Evolutionary conservation across 2,888 invertebrate species (phyloP).

Genomic region (Cheilosia vernalis): DNA sequence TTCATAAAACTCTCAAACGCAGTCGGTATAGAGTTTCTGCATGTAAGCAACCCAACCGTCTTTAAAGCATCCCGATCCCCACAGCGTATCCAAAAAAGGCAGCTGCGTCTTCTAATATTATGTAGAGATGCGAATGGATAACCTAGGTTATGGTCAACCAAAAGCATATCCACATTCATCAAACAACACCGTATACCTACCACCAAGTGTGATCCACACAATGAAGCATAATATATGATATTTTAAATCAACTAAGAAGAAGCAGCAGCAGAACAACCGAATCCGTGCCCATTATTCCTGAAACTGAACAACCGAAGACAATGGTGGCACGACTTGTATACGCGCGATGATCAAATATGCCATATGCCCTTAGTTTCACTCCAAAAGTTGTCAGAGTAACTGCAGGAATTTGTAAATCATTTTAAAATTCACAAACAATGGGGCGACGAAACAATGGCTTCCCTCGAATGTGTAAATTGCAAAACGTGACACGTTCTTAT

Average conservation of each 20-base stretch:
- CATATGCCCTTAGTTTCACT: slow-evolving; percentile 57
- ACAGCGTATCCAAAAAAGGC: too few relatives aligned
- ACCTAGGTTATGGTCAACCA: too few relatives aligned
- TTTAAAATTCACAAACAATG: slow-evolving; percentile 72
- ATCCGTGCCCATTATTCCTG: background rate
- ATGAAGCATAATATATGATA: background rate
- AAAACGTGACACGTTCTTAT: slow-evolving; percentile 83
- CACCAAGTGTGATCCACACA: too few relatives aligned
- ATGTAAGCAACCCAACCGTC: too few relatives aligned
- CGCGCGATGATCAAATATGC: slow-evolving; percentile 61
- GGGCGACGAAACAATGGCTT: slow-evolving; percentile 68
- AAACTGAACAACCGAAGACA: slow-evolving; percentile 35
- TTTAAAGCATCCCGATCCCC: too few relatives aligned
- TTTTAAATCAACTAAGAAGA: slow-evolving; percentile 3
- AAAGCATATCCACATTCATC: too few relatives aligned
- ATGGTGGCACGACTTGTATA: slow-evolving; percentile 60
- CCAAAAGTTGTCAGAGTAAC: slow-evolving; percentile 64
- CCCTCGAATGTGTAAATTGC: slow-evolving; percentile 83
- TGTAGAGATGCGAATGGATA: too few relatives aligned
- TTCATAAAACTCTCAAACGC: too few relatives aligned
- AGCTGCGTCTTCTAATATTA: too few relatives aligned
- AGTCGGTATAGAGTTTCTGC: too few relatives aligned
- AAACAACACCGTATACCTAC: too few relatives aligned
- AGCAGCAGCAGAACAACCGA: background rate
- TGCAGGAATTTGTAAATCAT: slow-evolving; percentile 74